These are phyloP conservation scores for Pandemis heparana DNA, from an alignment of 2,888 invertebrate genomes.

Conservation along the genomic window DNA sequence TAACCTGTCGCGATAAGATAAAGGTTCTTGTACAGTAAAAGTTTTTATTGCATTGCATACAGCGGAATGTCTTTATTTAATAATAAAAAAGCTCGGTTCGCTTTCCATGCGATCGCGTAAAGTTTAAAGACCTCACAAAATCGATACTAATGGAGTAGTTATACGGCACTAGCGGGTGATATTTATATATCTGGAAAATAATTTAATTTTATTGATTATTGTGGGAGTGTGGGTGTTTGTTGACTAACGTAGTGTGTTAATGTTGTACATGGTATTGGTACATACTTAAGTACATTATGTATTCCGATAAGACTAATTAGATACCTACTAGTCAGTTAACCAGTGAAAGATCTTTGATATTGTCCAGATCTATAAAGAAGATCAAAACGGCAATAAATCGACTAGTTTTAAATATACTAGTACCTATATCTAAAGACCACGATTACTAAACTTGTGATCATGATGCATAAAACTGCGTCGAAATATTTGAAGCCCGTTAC, in stretches of 20 bases:
- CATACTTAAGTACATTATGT: too few relatives aligned
- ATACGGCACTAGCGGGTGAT: slow-evolving; percentile 23
- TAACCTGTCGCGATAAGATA: slow-evolving; percentile 13
- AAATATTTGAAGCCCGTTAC: too few relatives aligned
- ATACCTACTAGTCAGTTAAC: too few relatives aligned
- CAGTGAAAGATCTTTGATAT: too few relatives aligned
- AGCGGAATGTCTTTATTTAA: slow-evolving; percentile 27
- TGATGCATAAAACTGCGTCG: too few relatives aligned
- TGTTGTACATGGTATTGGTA: too few relatives aligned
- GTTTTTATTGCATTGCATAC: slow-evolving; percentile 24
- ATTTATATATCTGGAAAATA: slow-evolving; percentile 44
- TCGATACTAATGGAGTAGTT: slow-evolving; percentile 45
- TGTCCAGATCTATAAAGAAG: too few relatives aligned
- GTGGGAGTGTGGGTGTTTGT: slow-evolving; percentile 43
- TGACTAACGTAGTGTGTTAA: slow-evolving; percentile 14
- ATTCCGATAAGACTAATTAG: too few relatives aligned
- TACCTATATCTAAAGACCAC: too few relatives aligned
- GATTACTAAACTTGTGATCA: too few relatives aligned
- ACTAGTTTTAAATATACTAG: too few relatives aligned
- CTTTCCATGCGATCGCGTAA: slow-evolving; percentile 34
- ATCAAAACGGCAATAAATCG: too few relatives aligned
- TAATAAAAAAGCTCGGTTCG: slow-evolving; percentile 18
- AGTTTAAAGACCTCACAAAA: slow-evolving; percentile 51
- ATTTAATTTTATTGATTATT: slow-evolving; percentile 47
- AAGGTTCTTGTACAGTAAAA: slow-evolving; percentile 4